Conservation (phyloP, 2,113 vertebrate genomes). For the Stegostoma tigrinum region DNA sequence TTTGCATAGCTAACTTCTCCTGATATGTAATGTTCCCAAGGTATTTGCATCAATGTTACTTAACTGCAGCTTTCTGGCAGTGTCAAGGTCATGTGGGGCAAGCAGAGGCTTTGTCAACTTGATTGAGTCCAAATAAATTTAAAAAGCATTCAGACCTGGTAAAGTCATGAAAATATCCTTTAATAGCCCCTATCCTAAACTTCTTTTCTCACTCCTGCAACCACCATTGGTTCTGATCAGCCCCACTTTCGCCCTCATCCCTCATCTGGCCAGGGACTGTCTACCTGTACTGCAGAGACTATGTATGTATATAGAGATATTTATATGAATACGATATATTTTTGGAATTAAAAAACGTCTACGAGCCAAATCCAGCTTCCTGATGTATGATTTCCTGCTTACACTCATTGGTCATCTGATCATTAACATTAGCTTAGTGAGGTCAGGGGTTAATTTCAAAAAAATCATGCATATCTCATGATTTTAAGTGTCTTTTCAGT, state of each 20-base stretch:
- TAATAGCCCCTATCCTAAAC: too few relatives aligned
- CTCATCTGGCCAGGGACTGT: neutral
- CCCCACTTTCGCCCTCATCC: neutral
- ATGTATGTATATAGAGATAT: too few relatives aligned
- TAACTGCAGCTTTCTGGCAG: neutral
- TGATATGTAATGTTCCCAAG: neutral
- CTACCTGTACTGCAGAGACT: neutral
- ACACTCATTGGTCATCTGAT: neutral
- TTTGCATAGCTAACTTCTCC: neutral
- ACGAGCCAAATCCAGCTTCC: neutral
- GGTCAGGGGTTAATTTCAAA: neutral
- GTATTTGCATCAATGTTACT: neutral
- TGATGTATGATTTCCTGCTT: neutral
- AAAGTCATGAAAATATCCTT: neutral
- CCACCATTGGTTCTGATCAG: neutral
- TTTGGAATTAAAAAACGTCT: too few relatives aligned
- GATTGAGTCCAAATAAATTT: neutral
- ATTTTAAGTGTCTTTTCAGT: neutral
- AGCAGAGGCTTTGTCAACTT: neutral
- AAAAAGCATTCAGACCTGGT: neutral
- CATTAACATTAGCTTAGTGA: neutral
- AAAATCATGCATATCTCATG: neutral
- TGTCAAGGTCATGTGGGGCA: neutral
- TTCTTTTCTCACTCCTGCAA: neutral
- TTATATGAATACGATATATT: too few relatives aligned